Conservation (phyloP, 2,888 invertebrate species). For the Pristionchus arcanus region DNA sequence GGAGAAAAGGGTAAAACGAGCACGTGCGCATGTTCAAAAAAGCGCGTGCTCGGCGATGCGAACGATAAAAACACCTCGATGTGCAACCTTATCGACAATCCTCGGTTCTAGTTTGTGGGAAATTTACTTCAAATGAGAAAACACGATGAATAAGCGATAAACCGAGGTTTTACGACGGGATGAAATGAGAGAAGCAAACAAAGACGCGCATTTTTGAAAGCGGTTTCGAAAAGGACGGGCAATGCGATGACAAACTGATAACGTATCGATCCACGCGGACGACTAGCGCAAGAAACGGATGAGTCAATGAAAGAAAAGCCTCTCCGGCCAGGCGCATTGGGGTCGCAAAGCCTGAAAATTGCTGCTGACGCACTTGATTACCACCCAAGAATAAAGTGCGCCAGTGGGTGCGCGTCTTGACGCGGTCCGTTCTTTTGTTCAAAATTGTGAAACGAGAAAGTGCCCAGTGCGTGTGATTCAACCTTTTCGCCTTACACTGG, state of each 20-base stretch:
- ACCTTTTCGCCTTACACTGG: slow-evolving; percentile 27
- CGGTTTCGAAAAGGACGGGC: slow-evolving; percentile 10
- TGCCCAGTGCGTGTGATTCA: not conserved
- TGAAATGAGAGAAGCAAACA: not conserved
- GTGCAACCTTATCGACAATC: no score
- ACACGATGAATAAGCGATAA: not conserved
- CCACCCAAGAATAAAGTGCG: not conserved
- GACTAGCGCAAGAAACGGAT: not conserved
- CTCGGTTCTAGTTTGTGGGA: not conserved
- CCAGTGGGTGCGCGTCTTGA: not conserved
- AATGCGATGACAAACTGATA: not conserved
- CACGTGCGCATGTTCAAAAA: not conserved
- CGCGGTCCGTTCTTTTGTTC: not conserved
- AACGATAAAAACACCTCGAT: not conserved
- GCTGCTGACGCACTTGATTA: not conserved
- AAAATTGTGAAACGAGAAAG: not conserved
- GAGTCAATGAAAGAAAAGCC: slow-evolving; percentile 30
- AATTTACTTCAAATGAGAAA: not conserved
- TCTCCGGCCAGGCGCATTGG: not conserved
- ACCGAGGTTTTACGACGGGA: not conserved
- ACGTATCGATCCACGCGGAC: not conserved
- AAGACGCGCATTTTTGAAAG: not conserved
- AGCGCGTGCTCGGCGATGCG: not conserved
- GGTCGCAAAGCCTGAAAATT: not conserved
- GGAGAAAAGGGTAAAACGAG: not conserved